Evolutionary conservation across 2,113 vertebrate genomes (phyloP), one percentile per base, ranked within the genome.

Genomic region (Dicrurus megarhynchus): DNA sequence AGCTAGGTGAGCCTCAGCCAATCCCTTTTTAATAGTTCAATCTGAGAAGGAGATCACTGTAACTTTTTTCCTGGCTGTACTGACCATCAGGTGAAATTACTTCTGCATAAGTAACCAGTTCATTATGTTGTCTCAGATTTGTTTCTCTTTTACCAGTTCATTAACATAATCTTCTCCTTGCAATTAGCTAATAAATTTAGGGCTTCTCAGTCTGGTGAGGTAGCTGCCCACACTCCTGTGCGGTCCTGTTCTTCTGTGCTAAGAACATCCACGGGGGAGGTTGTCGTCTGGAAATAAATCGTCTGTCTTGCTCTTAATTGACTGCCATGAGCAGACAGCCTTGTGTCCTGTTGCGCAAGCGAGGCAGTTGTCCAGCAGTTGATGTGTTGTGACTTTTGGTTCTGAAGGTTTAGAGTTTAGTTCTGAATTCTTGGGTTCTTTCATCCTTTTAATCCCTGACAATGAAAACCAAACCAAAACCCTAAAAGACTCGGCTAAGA

Each of bases 361-460:
- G 26, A 82, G 84, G 87, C 95, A 91, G 33, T 84, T 87, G 91
- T 84, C 94, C 65, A 0, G 74, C 76, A 46, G 77, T 52, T 73
- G 84, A 81, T 88, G 68, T 90, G 57, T 91, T 90, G 75, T 93
- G 91, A 87, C 75, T 93, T 93, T 69, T 87, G 91, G 91, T 93
- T 95, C 76, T 84, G 83, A 70, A 93, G 63, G 55, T 81, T 90
- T 67, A 50, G 63, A 83, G 67, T 75, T 90, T 73, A 63, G 59
- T 75, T 95, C 60, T 3, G 12, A 92, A 41, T 64, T 70, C 85
- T 91, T 81, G 64, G 46, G 6, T 3, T 23, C 78, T 96, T 91
- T 92, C 68, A 74, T 90, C 64, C 75, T 84, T 88, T 88, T 96
- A 95, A 95, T 95, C 83, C 65, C 50, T 33, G 41, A 42, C 60